Conservation (phyloP, 2,113 vertebrate genomes). For the cat (Felis catus) region F.catus_Fca126_mat1.0 CM031428.1:33610501-33611000, state of each 20-base stretch:
- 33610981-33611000: neutral
- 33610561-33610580: constrained; percentile 43
- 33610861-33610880: neutral
- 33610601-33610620: constrained; percentile 66
- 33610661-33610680: constrained; percentile 32
- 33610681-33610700: neutral
- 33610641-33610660: constrained; percentile 59
- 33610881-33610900: neutral
- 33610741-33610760: neutral
- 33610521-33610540: neutral
- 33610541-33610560: constrained; percentile 49
- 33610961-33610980: neutral
- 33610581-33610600: constrained; percentile 68
- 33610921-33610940: neutral
- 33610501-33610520: constrained; percentile 22
- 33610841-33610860: neutral
- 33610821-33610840: neutral
- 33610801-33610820: neutral
- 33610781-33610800: neutral
- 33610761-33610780: neutral
- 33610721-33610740: neutral
- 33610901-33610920: neutral
- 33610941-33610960: neutral
- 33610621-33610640: constrained; percentile 55
- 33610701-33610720: neutral